These are phyloP conservation scores for Drosophila hydei DNA, from an alignment of 1,140 invertebrate genomes.

Conservation along the genomic window DNA sequence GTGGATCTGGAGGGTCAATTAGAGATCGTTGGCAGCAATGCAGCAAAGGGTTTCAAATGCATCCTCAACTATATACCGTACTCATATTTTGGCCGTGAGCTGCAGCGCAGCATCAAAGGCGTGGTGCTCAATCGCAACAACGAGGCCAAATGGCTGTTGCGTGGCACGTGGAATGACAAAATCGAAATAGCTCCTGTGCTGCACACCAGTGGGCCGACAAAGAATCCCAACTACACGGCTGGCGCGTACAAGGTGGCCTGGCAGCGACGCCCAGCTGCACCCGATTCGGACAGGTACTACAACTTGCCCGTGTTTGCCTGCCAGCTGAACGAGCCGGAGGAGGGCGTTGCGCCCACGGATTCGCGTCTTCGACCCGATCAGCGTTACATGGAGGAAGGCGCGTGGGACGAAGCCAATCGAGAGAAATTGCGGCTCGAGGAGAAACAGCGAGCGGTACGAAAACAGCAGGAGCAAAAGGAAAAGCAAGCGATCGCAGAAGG, in stretches of 20 bases:
- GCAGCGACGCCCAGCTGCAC: constrained; percentile 91
- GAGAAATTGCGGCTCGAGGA: constrained; percentile 95
- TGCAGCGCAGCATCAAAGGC: constrained; percentile 94
- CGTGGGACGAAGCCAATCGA: constrained; percentile 98
- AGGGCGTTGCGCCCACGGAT: constrained; percentile 98
- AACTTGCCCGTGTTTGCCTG: constrained; percentile 97
- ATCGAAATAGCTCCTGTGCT: constrained; percentile 97
- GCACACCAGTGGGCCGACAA: constrained; percentile 87
- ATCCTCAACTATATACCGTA: constrained; percentile 98
- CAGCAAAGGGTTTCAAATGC: constrained; percentile 95
- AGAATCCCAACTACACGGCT: constrained; percentile 96
- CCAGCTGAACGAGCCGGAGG: constrained; percentile 97
- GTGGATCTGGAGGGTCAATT: constrained; percentile 99
- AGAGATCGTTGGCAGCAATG: constrained; percentile 94
- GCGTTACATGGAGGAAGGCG: constrained; percentile 97
- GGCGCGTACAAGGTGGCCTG: constrained; percentile 93
- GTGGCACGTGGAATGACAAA: constrained; percentile 98
- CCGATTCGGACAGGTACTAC: constrained; percentile 91
- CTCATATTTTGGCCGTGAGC: constrained; percentile 98
- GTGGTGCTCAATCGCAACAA: constrained; percentile 89
- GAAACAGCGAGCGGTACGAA: constrained; percentile 92
- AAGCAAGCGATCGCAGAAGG: constrained; percentile 91
- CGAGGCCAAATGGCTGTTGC: constrained; percentile 89
- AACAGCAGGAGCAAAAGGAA: constrained; percentile 90
- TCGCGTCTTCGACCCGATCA: constrained; percentile 96